Evolutionary conservation across 1,140 invertebrate species (phyloP), one percentile per base, ranked within the genome.

Genomic region (Phthorimaea operculella): DNA sequence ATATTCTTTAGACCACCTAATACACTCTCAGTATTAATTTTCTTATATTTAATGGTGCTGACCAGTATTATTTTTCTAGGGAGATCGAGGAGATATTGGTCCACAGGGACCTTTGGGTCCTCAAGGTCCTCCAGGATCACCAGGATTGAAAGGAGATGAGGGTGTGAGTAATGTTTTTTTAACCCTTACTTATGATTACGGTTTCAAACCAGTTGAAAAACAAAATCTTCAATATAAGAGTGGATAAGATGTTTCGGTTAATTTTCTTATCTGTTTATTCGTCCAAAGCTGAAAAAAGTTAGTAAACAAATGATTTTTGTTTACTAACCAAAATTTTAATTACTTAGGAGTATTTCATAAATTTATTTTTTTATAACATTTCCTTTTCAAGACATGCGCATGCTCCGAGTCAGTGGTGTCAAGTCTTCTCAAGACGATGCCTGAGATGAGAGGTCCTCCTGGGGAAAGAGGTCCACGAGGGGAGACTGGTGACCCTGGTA

Each of bases 401-500:
- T 82, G 79, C 58, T 75, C 76, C 10, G 64, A 72, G 56, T 44
- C 60, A 1, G 18, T 72, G 3, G 70, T 79, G 33, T 72, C 71
- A 4, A 62, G 48, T 7, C 50, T 78, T 12, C 21, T 82, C 8
- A 54, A 48, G 18, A 61, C 47, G 11, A 76, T 77, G 67, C 71
- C 76, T 12, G 63, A 74, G 54, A 68, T 78, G 67, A 76, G 60
- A 62, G 79, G 79, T 0, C 71, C 67, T 10, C 63, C 42, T 18
- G 77, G 68, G n/a, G 54, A 62, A 9, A 21, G 34, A 0, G 74
- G 74, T 15, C 47, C 51, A 16, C 55, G 34, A 45, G 76, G 76
- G 17, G 57, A 62, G 47, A 52, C 59, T 17, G 72, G 70, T 0
- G 57, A 55, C 4, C 49, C 48, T 34, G 70, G 69, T 33, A 16